Conservation (phyloP, 2,888 invertebrate genomes). For the Adela reaumurella region DNA sequence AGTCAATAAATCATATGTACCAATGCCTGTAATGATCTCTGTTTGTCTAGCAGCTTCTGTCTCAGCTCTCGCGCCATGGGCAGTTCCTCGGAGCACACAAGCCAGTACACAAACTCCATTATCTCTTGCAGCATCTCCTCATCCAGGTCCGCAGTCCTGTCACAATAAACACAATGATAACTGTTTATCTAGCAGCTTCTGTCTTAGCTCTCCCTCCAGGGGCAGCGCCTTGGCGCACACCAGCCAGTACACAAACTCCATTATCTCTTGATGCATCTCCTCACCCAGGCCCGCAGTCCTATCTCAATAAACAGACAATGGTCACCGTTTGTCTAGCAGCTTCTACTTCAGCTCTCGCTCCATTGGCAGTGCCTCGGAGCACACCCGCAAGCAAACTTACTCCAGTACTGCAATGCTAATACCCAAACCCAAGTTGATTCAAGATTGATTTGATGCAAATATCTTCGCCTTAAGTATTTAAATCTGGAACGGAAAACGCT, state of each 20-base stretch:
- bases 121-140: constrained; percentile 65
- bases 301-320: constrained; percentile 9
- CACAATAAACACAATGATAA: not conserved
- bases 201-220: constrained; percentile 83
- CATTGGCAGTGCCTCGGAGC: no score
- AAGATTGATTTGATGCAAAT: no score
- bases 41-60: constrained; percentile 88
- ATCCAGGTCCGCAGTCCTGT: constrained; percentile 71
- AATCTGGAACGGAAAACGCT: no score
- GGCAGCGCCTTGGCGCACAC: constrained; percentile 89
- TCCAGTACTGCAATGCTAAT: no score
- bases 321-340: not conserved
- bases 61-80: constrained; percentile 76
- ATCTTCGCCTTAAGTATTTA: no score
- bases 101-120: constrained; percentile 79
- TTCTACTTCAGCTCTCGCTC: not conserved
- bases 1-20: no score
- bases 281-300: constrained; percentile 85
- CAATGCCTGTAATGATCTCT: constrained; percentile 56
- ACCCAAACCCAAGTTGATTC: no score
- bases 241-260: constrained; percentile 91
- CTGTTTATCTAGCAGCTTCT: no score
- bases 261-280: constrained; percentile 73
- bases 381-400: no score
- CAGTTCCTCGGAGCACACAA: constrained; percentile 80